Evolutionary conservation across 2,888 invertebrate species (phyloP).

Genomic region (Oscheius sp.): DNA sequence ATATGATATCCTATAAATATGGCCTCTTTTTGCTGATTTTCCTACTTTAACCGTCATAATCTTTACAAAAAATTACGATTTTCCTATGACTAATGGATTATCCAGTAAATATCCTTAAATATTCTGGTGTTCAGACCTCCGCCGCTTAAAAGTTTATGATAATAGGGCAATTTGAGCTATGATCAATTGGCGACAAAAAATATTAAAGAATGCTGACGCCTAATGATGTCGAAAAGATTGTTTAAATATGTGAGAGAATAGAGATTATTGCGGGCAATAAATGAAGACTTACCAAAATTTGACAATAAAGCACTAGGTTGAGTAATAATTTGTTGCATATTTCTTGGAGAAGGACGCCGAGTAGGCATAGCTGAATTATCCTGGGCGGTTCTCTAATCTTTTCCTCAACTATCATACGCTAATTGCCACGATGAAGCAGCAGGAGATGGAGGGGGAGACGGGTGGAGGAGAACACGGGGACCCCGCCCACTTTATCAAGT

Average conservation of each 20-base stretch:
- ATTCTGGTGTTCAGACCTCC: no score
- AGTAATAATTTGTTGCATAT: slow-evolving; percentile 26
- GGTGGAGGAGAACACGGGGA: neutral
- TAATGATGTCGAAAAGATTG: neutral
- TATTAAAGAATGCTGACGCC: no score
- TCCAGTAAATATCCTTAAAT: no score
- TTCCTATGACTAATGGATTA: no score
- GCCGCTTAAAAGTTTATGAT: no score
- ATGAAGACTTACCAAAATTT: slow-evolving; percentile 17
- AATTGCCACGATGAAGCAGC: slow-evolving; percentile 7
- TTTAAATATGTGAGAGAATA: neutral
- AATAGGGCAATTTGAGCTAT: no score
- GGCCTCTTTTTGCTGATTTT: no score
- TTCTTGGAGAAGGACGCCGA: neutral
- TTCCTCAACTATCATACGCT: slow-evolving; percentile 26
- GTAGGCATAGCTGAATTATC: slow-evolving; percentile 8
- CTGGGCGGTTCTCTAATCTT: no score
- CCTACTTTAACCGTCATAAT: no score
- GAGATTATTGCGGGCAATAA: neutral
- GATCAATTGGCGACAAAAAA: no score
- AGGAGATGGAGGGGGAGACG: neutral
- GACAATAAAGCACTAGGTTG: slow-evolving; percentile 22
- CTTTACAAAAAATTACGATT: no score
- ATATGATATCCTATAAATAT: no score
- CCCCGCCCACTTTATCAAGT: slow-evolving; percentile 14